Evolutionary conservation across 2,888 invertebrate genomes (phyloP).

Genomic region (Taenaris catops): DNA sequence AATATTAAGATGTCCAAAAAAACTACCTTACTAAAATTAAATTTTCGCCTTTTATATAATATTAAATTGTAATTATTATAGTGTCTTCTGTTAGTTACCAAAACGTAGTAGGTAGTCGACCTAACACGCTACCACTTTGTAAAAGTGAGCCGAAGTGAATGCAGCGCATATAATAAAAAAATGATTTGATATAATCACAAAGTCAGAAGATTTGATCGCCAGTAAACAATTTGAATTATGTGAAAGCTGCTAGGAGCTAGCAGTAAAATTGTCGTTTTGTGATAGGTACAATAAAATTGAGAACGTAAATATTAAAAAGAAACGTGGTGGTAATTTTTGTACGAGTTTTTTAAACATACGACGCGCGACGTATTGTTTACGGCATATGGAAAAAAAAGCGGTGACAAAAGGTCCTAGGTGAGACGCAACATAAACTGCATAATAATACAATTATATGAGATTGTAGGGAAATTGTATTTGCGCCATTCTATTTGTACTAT

Average conservation of each 20-base stretch:
- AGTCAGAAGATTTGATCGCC: conserved; percentile 50
- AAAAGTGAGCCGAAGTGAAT: conserved; percentile 36
- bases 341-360: conserved; percentile 54
- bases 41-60: too few species aligned
- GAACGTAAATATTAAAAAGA: conserved; percentile 24
- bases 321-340: conserved; percentile 48
- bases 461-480: conserved; percentile 58
- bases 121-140: conserved; percentile 36
- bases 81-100: too few species aligned
- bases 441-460: conserved; percentile 56
- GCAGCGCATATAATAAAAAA: conserved; percentile 25
- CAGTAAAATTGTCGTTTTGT: conserved; percentile 75
- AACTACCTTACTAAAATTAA: too few species aligned
- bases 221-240: conserved; percentile 44
- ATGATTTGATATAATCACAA: conserved; percentile 46
- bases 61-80: too few species aligned
- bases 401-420: conserved; percentile 24
- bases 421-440: conserved; percentile 62
- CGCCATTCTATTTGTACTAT: conserved; percentile 67
- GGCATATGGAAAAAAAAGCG: conserved; percentile 12
- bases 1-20: too few species aligned
- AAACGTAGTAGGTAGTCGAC: conserved; percentile 20
- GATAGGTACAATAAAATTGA: conserved; percentile 77
- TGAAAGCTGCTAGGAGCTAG: conserved; percentile 73
- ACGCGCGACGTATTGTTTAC: conserved; percentile 29